Evolutionary conservation across 2,113 vertebrate genomes (phyloP).

Genomic region (Hyaena hyaena): DNA sequence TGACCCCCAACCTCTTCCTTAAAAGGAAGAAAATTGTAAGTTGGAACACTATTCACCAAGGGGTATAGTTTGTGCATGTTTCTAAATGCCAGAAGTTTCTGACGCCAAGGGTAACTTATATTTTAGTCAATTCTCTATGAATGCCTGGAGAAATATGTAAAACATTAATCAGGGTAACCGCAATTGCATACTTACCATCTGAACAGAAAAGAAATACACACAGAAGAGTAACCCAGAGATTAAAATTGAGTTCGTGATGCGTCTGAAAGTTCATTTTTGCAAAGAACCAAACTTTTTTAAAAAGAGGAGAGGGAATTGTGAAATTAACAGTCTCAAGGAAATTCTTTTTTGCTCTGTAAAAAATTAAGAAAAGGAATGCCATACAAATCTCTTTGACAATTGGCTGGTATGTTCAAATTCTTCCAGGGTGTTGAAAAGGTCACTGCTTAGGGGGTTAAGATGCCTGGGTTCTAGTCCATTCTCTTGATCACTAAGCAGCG

Average conservation of each 20-base stretch:
- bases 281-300: not conserved
- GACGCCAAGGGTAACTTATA: slow-evolving; percentile 57
- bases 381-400: not conserved
- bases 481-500: not conserved
- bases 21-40: slow-evolving; percentile 63
- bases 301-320: not conserved
- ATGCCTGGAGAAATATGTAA: slow-evolving; percentile 73
- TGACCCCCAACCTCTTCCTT: not conserved
- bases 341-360: slow-evolving; percentile 12
- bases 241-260: slow-evolving; percentile 67
- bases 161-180: slow-evolving; percentile 73
- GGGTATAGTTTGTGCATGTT: slow-evolving; percentile 61
- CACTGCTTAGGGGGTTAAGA: not conserved
- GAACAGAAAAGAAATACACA: slow-evolving; percentile 58
- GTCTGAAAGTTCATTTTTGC: slow-evolving; percentile 18
- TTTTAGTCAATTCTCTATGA: slow-evolving; percentile 68
- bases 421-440: not conserved
- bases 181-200: slow-evolving; percentile 5
- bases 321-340: not conserved
- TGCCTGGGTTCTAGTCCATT: not conserved
- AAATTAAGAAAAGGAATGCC: slow-evolving; percentile 8
- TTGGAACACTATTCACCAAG: not conserved
- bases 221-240: slow-evolving; percentile 49
- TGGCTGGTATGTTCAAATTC: not conserved
- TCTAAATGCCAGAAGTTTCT: slow-evolving; percentile 66